A percentile compares a stretch with the other conserved stretches of the same genome.
phyloP scores from a whole-genome alignment of 1,140 invertebrate species.

The Drosophila mauritiana region DNA sequence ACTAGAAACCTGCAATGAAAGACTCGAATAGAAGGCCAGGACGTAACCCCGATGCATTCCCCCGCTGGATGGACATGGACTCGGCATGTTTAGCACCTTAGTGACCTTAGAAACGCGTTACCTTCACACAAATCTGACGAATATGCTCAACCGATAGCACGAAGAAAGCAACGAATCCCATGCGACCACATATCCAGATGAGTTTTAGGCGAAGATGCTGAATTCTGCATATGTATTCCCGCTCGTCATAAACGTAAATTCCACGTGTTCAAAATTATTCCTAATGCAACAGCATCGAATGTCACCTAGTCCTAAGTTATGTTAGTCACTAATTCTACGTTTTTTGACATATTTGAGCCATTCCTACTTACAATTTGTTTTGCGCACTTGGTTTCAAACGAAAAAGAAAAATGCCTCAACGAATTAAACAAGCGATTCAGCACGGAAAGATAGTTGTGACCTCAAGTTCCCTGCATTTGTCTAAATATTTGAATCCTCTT shows the following conservation, averaged over 20 bases:
- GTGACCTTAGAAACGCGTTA: conserved; percentile 82
- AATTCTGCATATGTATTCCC: not conserved
- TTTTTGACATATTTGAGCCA: conserved; percentile 58
- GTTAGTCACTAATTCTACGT: conserved; percentile 37
- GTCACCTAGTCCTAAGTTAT: conserved; percentile 64
- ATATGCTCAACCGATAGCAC: conserved; percentile 42
- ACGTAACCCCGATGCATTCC: conserved; percentile 36
- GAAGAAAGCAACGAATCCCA: conserved; percentile 59
- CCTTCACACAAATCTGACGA: conserved; percentile 57
- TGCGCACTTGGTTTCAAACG: conserved; percentile 59
- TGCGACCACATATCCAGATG: conserved; percentile 57
- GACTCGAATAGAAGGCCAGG: conserved; percentile 55
- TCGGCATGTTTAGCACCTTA: conserved; percentile 77
- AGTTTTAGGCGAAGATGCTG: conserved; percentile 22
- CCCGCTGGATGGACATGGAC: conserved; percentile 57
- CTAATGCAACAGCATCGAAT: conserved; percentile 53
- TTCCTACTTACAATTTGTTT: conserved; percentile 74
- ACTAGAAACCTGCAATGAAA: conserved; percentile 49
- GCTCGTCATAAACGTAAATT: conserved; percentile 30
- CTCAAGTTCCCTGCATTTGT: not conserved
- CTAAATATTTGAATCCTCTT: no score
- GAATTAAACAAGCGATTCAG: not conserved
- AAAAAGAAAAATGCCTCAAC: conserved; percentile 18
- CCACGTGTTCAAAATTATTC: conserved; percentile 69
- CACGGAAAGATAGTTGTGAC: conserved; percentile 3